These are phyloP conservation scores for Rutpela maculata DNA, from an alignment of 2,888 invertebrate species.

Conservation along the genomic window DNA sequence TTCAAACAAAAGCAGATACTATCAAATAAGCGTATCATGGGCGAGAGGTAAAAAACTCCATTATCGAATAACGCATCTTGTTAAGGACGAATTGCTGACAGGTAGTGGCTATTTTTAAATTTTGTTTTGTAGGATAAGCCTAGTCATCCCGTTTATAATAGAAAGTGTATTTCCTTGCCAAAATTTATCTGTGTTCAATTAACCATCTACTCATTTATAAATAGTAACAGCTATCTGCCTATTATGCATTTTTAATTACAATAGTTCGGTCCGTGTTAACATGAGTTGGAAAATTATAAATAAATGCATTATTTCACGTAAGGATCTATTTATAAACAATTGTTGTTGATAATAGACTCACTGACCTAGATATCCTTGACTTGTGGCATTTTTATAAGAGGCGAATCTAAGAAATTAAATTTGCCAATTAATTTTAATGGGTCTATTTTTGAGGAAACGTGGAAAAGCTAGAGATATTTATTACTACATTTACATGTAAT, in stretches of 20 bases:
- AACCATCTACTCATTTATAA: not conserved
- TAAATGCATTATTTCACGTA: not conserved
- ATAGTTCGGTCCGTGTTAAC: not conserved
- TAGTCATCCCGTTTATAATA: slow-evolving; percentile 31
- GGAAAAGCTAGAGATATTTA: not conserved
- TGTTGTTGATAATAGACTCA: not conserved
- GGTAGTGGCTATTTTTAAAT: slow-evolving; percentile 25
- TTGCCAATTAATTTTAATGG: slow-evolving; percentile 20
- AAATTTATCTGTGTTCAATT: slow-evolving; percentile 11
- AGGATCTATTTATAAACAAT: slow-evolving; percentile 32
- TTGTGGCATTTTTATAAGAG: slow-evolving; percentile 28
- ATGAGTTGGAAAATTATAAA: slow-evolving; percentile 11
- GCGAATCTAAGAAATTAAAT: not conserved
- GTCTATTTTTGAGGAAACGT: not conserved
- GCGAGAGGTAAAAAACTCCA: not conserved
- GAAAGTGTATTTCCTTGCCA: slow-evolving; percentile 21
- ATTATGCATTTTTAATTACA: slow-evolving; percentile 18
- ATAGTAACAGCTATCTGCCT: not conserved
- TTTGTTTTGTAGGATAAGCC: slow-evolving; percentile 20
- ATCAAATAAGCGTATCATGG: not conserved
- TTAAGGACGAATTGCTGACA: not conserved
- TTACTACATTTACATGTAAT: not conserved
- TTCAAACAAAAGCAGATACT: too few relatives aligned
- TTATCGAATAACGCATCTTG: not conserved
- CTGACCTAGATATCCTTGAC: slow-evolving; percentile 34